phyloP scores from a whole-genome alignment of 2,113 vertebrate species.

The Pollachius pollachius region DNA sequence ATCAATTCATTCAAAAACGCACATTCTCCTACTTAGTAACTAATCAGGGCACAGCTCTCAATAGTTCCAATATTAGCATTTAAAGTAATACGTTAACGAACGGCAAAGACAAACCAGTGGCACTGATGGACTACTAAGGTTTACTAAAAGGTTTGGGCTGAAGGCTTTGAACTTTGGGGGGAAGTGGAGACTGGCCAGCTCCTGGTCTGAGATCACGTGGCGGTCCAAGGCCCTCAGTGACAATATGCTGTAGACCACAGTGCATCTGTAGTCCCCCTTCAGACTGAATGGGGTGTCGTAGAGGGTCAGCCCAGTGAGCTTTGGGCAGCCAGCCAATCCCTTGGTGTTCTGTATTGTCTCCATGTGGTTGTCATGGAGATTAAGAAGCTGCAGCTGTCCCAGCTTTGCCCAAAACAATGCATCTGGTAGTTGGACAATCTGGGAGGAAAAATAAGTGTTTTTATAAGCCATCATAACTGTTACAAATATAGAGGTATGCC shows the following conservation, averaged over 20 bases:
- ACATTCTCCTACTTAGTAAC: too few species aligned
- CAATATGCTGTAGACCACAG: slow-evolving; percentile 64
- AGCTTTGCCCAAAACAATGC: slow-evolving; percentile 63
- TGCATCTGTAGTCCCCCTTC: slow-evolving; percentile 64
- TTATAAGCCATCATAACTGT: too few species aligned
- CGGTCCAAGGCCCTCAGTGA: slow-evolving; percentile 67
- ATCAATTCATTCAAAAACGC: slow-evolving; percentile 13
- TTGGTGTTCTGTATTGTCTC: slow-evolving; percentile 47
- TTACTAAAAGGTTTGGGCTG: too few species aligned
- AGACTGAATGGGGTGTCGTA: slow-evolving; percentile 72
- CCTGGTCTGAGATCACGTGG: slow-evolving; percentile 73
- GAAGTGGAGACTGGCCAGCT: slow-evolving; percentile 53
- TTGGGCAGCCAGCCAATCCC: slow-evolving; percentile 60
- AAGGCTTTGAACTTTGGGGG: slow-evolving; percentile 24
- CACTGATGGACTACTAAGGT: too few species aligned
- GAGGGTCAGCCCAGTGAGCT: slow-evolving; percentile 60
- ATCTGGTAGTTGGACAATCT: slow-evolving; percentile 64
- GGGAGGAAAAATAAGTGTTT: slow-evolving; percentile 25
- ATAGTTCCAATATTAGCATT: slow-evolving; percentile 6
- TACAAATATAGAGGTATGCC: neutral
- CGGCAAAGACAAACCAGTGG: too few species aligned
- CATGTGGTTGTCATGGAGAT: slow-evolving; percentile 70
- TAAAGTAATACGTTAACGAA: neutral
- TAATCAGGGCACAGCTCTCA: slow-evolving; percentile 14
- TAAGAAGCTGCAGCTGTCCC: slow-evolving; percentile 63